Conservation (phyloP, 2,888 invertebrate species). For the Alcis repandata region DNA sequence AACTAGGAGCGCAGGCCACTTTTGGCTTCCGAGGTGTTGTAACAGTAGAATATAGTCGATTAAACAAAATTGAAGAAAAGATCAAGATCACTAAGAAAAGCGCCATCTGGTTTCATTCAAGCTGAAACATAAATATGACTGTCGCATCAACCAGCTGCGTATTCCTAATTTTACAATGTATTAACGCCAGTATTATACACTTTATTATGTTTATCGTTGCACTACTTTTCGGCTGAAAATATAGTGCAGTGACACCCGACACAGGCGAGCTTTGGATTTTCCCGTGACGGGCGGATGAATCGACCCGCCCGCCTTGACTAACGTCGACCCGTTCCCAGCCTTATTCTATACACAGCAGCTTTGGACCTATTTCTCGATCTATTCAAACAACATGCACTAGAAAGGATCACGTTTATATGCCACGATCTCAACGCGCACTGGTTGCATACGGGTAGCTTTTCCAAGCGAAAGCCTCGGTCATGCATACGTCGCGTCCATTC, state of each 20-base stretch:
- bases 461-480: too few relatives aligned
- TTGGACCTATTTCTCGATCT: neutral
- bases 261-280: slow-evolving; percentile 52
- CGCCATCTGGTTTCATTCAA: too few relatives aligned
- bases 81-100: too few relatives aligned
- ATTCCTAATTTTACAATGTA: neutral
- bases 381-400: neutral
- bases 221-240: slow-evolving; percentile 40
- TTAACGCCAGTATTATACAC: neutral
- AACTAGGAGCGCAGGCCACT: too few relatives aligned
- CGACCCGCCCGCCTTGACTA: slow-evolving; percentile 48
- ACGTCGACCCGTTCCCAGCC: slow-evolving; percentile 43
- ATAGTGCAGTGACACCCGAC: slow-evolving; percentile 41
- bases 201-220: neutral
- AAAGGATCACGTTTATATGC: neutral
- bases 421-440: too few relatives aligned
- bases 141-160: too few relatives aligned
- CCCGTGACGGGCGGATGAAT: slow-evolving; percentile 55
- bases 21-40: too few relatives aligned
- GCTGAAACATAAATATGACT: too few relatives aligned
- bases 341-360: slow-evolving; percentile 44
- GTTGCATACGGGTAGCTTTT: too few relatives aligned
- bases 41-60: too few relatives aligned
- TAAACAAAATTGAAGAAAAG: neutral
- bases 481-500: too few relatives aligned